Conservation (phyloP, 2,888 invertebrate genomes). For the Drosophila siamana region DNA sequence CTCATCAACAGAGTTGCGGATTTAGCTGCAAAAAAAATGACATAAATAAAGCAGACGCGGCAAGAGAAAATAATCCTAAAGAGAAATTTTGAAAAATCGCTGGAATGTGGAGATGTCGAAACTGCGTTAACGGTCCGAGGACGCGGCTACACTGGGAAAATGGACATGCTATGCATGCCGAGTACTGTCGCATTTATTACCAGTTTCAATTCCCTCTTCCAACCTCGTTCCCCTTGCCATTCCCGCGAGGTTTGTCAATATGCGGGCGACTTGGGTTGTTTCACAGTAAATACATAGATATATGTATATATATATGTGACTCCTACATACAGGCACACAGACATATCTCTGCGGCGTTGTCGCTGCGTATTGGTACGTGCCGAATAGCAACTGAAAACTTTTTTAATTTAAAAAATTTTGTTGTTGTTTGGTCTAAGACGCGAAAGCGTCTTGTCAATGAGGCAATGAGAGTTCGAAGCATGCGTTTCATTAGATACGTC, state of each 20-base stretch:
- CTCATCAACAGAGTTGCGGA: conserved; percentile 22
- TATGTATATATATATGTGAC: conserved; percentile 12
- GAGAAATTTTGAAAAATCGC: conserved; percentile 69
- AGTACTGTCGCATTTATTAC: conserved; percentile 76
- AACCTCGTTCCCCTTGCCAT: background rate
- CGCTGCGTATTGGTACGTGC: conserved; percentile 77
- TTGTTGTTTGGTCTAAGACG: conserved; percentile 46
- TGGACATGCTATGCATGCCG: conserved; percentile 78
- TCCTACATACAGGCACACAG: conserved; percentile 8
- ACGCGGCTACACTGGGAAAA: conserved; percentile 50
- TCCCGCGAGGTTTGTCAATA: conserved; percentile 42
- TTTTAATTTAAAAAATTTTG: conserved; percentile 76
- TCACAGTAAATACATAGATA: conserved; percentile 9
- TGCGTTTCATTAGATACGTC: conserved; percentile 69
- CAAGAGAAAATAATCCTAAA: conserved; percentile 37
- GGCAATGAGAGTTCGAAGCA: conserved; percentile 55
- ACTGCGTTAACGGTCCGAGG: background rate
- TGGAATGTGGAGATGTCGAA: conserved; percentile 31
- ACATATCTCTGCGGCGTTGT: conserved; percentile 59
- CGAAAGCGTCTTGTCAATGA: conserved; percentile 45
- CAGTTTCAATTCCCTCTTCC: conserved; percentile 30
- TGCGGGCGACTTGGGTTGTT: conserved; percentile 30
- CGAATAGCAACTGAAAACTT: conserved; percentile 75
- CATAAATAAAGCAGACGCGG: conserved; percentile 69
- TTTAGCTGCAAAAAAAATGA: conserved; percentile 61